Evolutionary conservation across 2,888 invertebrate genomes (phyloP), one percentile per base, ranked within the genome.

Genomic region (Drosophila fungiperda): DNA sequence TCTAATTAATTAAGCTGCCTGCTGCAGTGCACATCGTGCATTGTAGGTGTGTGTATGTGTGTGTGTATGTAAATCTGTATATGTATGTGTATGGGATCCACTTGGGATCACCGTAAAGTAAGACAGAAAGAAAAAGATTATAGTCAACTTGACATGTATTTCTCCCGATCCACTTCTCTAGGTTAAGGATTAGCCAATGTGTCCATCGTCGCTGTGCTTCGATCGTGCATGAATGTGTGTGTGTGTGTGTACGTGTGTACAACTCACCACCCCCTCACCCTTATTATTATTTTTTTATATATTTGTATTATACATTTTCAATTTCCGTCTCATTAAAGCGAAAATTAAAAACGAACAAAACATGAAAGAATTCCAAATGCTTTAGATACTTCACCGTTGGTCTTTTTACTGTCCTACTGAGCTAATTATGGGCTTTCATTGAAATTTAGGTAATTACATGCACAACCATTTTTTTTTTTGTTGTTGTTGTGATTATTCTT

Each of bases 1-100:
- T 86, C 77, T 78, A 82, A 84, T 87, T 85, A 87, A 87, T 85
- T 84, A 85, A 82, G 74, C 76, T 77, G 82, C 84, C 73, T 79
- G 58, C 73, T 76, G 76, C 76, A 78, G 29, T 75, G 48, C 53
- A 68, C 71, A 36, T 75, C 68, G 58, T 77, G 66, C 23, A 20
- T 12, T 52, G 33, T 33, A 15, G 7, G 52, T 26, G 26, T 49
- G 29, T 29, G 49, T 29, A 36, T 36, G 36, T 36, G 17, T 7
- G 17, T 36, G 17, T 38, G 38, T 17, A 38, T 38, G 38, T 38
- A 17, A 17, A 8, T 38, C 17, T 38, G 17, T 38, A 17, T 38
- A 17, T 38, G 38, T 38, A 38, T 38, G 38, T 17, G 38, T 38
- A 38, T 6, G 6, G 29, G 6, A 29, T 29, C 29, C 29, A 29